Base-by-base conservation (phyloP, 2,888 invertebrate species). In the Heliconius charithonia region DNA sequence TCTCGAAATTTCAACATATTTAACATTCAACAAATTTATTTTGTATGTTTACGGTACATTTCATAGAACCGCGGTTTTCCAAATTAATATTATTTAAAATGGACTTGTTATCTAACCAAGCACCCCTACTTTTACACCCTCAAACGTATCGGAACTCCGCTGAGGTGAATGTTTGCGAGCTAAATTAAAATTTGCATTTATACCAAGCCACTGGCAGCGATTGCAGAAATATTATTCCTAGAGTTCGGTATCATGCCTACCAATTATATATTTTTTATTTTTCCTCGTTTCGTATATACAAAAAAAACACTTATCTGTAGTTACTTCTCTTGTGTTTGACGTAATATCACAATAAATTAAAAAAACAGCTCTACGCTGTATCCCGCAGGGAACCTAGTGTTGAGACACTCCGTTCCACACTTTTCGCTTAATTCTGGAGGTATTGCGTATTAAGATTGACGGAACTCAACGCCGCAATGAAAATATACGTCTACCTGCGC, bases 161-260 rank as follows among this genome's bases (percentile, higher is more conserved):
- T 3, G 66, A 66, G 22, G 37, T 16, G 25, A 66, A n/a, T 37
- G 66, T 37, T 37, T 66, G 66, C 32, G 4, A 66, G 65, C 32
- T 29, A 66, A 66, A 66, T 66, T 32, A 66, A 66, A 66, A 66
- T 66, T 37, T 37, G 37, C 66, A 66, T 37, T 37, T 22, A 66
- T 22, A 66, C n/a, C 37, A 66, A 66, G 32, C 32, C 66, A n/a
- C 37, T 22, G 13, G n/a, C 32, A 66, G 10, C 56, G 22, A 66
- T 62, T n/a, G 32, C n/a, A 37, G 37, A n/a, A 32, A 66, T 37
- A 22, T 19, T 9, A 56, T 3, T n/a, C 51, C 51, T 51, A 51
- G 22, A 56, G 56, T 9, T 56, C 56, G 9, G n/a, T n/a, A 56
- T 56, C n/a, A 56, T n/a, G 56, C n/a, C 10, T n/a, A 56, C 56